These are phyloP conservation scores for Lasioglossum leucozonium DNA, from an alignment of 2,888 invertebrate species.

Conservation along the genomic window DNA sequence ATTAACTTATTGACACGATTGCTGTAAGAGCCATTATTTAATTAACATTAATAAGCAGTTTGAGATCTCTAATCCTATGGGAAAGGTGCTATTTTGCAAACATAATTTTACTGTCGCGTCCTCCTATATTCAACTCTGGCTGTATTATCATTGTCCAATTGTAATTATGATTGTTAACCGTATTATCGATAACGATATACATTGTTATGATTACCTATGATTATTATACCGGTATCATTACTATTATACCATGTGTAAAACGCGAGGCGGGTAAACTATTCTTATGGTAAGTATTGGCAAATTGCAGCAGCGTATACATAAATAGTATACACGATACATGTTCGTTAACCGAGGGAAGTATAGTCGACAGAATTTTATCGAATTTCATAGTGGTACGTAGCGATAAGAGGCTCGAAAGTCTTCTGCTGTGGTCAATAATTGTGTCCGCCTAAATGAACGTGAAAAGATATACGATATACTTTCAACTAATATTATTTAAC, in stretches of 20 bases:
- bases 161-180: conserved; percentile 59
- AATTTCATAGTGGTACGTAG: conserved; percentile 54
- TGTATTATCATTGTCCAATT: conserved; percentile 45
- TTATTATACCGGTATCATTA: conserved; percentile 43
- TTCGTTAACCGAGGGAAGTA: conserved; percentile 34
- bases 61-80: conserved; percentile 71
- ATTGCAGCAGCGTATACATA: conserved; percentile 30
- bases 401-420: conserved; percentile 41
- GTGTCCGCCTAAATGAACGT: conserved; percentile 8
- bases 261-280: conserved; percentile 27
- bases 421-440: conserved; percentile 36
- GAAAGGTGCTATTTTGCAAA: conserved; percentile 80
- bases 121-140: conserved; percentile 49
- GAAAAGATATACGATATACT: conserved; percentile 29
- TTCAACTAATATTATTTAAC: conserved; percentile 31
- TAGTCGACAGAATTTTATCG: conserved; percentile 48
- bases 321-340: conserved; percentile 7
- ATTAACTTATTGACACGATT: neutral
- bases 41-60: conserved; percentile 36
- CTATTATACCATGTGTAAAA: conserved; percentile 35
- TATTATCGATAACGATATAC: conserved; percentile 39
- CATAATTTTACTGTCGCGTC: conserved; percentile 57
- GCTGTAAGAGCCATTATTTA: neutral
- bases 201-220: conserved; percentile 53
- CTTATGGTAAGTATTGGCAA: conserved; percentile 37